Percentiles rank a stretch among this genome's conserved stretches.
These are phyloP conservation scores for Poecile montanus DNA, from an alignment of 2,797 vertebrate genomes.

Conservation along the genomic window DNA sequence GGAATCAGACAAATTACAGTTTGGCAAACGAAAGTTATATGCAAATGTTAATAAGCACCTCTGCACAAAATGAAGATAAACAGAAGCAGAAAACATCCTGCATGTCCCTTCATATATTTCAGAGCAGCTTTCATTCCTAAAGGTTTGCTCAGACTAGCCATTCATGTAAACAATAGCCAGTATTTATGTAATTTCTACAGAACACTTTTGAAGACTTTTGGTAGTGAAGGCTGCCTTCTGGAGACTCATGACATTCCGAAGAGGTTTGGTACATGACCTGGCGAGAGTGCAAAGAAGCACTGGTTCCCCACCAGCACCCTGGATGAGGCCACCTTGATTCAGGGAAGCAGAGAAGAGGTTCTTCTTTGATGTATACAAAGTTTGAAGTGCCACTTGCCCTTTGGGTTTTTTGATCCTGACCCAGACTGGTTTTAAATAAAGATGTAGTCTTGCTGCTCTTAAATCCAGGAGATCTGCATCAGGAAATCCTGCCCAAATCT, in stretches of 20 bases:
- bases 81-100: not conserved
- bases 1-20: slow-evolving; percentile 4
- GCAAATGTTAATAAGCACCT: not conserved
- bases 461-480: not conserved
- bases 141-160: not conserved
- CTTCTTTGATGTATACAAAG: not conserved
- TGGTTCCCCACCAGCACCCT: not conserved
- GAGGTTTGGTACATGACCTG: not conserved
- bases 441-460: not conserved
- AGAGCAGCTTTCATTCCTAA: not conserved
- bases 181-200: not conserved
- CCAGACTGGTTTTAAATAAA: not conserved
- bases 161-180: not conserved
- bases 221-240: not conserved
- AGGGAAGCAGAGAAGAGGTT: not conserved
- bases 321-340: not conserved
- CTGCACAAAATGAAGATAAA: not conserved
- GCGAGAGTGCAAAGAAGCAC: not conserved
- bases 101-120: not conserved
- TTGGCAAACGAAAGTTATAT: not conserved
- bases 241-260: not conserved
- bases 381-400: not conserved
- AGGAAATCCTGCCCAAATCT: not conserved
- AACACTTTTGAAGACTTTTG: not conserved
- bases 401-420: not conserved